phyloP scores from a whole-genome alignment of 1,140 invertebrate genomes.

The Rhopalosiphum maidis region DNA sequence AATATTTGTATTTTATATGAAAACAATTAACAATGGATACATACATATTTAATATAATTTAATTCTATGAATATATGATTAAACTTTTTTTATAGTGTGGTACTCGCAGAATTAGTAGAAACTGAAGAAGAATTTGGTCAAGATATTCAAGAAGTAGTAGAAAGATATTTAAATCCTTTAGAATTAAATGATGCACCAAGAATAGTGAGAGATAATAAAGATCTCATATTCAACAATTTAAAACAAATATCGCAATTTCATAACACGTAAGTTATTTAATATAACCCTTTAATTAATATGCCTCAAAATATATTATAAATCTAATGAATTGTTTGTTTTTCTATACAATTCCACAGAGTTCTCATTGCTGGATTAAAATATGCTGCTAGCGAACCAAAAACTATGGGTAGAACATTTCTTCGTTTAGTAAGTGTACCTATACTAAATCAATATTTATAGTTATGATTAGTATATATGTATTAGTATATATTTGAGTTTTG shows the following conservation, averaged over 20 bases:
- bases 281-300: not conserved
- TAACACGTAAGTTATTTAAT: constrained; percentile 76
- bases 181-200: constrained; percentile 74
- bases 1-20: not conserved
- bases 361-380: constrained; percentile 92
- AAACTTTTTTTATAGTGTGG: constrained; percentile 73
- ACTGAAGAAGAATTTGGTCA: constrained; percentile 96
- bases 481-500: no score
- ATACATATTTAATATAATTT: not conserved
- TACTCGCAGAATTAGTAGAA: constrained; percentile 91
- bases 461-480: no score
- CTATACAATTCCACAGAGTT: constrained; percentile 71
- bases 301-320: not conserved
- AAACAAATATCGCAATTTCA: constrained; percentile 94
- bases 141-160: constrained; percentile 85
- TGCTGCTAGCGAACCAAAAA: constrained; percentile 85
- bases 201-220: constrained; percentile 81
- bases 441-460: not conserved
- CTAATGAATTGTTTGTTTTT: not conserved
- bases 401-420: constrained; percentile 86
- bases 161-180: constrained; percentile 81
- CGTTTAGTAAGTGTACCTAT: constrained; percentile 70
- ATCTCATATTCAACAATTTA: constrained; percentile 88
- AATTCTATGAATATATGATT: not conserved
- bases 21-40: not conserved